phyloP scores from a whole-genome alignment of 2,888 invertebrate genomes.

The Flexamia atlantica region DNA sequence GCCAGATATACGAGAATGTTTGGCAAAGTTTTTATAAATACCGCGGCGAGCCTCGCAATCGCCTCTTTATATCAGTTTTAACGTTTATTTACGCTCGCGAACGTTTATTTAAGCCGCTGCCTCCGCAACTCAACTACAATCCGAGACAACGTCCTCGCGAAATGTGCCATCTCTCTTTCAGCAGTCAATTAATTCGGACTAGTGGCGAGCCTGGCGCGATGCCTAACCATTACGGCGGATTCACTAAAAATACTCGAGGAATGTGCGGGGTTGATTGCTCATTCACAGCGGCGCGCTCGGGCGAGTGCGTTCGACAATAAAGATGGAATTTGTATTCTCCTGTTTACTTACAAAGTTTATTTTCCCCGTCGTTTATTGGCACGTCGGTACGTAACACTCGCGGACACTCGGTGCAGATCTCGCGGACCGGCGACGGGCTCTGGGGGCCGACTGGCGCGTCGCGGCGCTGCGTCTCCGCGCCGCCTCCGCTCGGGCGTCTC shows the following conservation, averaged over 20 bases:
- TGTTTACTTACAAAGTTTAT: conserved; percentile 8
- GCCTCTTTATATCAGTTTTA: background rate
- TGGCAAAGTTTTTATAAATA: background rate
- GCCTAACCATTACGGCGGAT: conserved; percentile 9
- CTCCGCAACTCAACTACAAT: background rate
- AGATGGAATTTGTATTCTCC: background rate
- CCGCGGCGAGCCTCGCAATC: background rate
- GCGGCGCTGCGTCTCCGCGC: background rate
- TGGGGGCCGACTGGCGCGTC: conserved; percentile 29
- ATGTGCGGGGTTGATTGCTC: background rate
- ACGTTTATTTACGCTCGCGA: background rate
- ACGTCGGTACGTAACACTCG: conserved; percentile 19
- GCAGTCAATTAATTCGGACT: conserved; percentile 24
- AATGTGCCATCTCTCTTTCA: conserved; percentile 16
- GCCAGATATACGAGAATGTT: background rate
- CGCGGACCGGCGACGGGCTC: conserved; percentile 35
- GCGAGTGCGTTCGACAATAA: background rate
- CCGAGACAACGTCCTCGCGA: background rate
- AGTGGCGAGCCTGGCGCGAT: background rate
- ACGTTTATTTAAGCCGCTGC: background rate
- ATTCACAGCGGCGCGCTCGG: background rate
- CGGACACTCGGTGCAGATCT: background rate
- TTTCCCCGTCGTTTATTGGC: background rate
- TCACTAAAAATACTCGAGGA: conserved; percentile 33
- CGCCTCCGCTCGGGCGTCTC: conserved; percentile 18